Conservation (phyloP, 37 sponge, comb jelly and placozoan genomes). For the Corticium candelabrum region DNA sequence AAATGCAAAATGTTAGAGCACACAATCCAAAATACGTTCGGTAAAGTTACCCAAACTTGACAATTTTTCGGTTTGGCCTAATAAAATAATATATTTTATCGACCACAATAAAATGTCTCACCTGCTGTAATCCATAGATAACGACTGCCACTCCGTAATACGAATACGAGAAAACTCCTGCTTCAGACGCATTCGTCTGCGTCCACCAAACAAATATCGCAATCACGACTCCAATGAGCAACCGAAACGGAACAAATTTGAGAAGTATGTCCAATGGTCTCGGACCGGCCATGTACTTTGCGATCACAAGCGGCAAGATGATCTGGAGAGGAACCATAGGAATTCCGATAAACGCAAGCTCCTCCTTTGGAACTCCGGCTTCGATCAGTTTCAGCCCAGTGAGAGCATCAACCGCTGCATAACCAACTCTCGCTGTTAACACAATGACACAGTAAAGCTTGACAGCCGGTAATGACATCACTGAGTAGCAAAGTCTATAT, state of each 20-base stretch:
- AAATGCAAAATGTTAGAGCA: too few relatives aligned
- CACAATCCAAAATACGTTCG: too few relatives aligned
- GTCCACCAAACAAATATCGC: constrained; percentile 67
- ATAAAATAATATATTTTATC: too few relatives aligned
- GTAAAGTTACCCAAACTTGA: too few relatives aligned
- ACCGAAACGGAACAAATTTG: constrained; percentile 47
- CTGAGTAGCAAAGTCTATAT: not conserved
- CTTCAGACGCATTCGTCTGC: too few relatives aligned
- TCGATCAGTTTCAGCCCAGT: constrained; percentile 87
- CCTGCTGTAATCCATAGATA: constrained; percentile 71
- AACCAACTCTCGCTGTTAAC: constrained; percentile 21
- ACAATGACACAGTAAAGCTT: not conserved
- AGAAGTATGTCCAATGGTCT: constrained; percentile 60
- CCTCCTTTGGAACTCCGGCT: constrained; percentile 80
- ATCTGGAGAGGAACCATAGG: constrained; percentile 82
- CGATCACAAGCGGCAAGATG: constrained; percentile 58
- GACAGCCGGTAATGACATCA: not conserved
- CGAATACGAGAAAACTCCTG: constrained; percentile 42
- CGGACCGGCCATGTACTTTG: constrained; percentile 60
- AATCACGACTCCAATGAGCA: constrained; percentile 47
- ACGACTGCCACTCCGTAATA: constrained; percentile 49
- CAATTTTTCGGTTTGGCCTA: too few relatives aligned
- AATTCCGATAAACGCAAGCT: constrained; percentile 70
- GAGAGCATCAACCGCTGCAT: constrained; percentile 73
- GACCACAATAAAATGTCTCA: not conserved